Base-by-base conservation (phyloP, 1,140 invertebrate genomes). In the Drosophila eugracilis region DNA sequence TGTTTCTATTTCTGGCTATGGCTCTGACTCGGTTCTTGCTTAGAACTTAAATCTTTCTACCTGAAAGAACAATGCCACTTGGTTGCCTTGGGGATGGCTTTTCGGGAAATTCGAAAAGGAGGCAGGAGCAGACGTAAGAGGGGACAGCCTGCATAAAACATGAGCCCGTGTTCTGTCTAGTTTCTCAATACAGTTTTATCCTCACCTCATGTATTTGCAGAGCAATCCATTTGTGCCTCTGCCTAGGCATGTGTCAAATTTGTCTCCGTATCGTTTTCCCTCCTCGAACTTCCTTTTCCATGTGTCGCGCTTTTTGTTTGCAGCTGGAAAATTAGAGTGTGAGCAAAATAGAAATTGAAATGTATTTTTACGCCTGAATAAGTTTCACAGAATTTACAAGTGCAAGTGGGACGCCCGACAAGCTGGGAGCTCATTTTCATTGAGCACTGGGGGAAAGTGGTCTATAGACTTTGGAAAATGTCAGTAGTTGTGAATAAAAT, bases 201-300 rank as follows among this genome's bases (percentile, higher is more conserved):
- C 58, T 36, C 69, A 59, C 45, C 69, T 72, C 41, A 34, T 58
- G 53, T 54, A 52, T 52, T 75, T 69, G 62, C 26, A 39, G 58
- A 34, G 72, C 78, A 77, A 81, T 81, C 78, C 78, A 77, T 81
- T 80, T 76, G 45, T 67, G 45, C 59, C 15, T 24, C 36, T 75
- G 75, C 79, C 45, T 67, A 66, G 76, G 78, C 80, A 83, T 85
- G 72, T 85, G 80, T 85, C 80, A 84, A 85, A 85, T 85, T 85
- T 83, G 39, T 78, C 57, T 47, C 42, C 15, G 26, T 30, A 50
- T 39, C 45, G 14, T 12, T 10, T 32, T 24, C n/a, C 21, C 63
- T 42, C 36, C 48, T 24, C 36, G 19, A 5, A 19, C 50, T 12
- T 42, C 21, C 45, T 15, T 37, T 34, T 60, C 42, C 30, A 36